phyloP scores from a whole-genome alignment of 2,797 vertebrate species.

The Dryobates pubescens region DNA sequence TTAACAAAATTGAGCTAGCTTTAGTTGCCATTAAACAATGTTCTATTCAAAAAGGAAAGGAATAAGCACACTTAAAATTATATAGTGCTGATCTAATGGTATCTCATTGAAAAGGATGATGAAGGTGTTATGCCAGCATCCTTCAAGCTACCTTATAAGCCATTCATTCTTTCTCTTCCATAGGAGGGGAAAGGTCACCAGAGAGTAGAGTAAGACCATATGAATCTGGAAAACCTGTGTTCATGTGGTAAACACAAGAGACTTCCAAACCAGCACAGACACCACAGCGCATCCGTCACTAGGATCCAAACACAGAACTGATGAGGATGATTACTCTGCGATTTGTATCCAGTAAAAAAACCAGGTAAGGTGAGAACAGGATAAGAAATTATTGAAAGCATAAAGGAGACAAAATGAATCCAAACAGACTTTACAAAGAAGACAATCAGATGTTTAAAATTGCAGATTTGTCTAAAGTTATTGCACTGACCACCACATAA shows the following conservation, averaged over 20 bases:
- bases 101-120: not conserved
- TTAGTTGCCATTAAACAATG: not conserved
- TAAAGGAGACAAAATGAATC: not conserved
- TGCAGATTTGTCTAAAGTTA: not conserved
- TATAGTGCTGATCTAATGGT: not conserved
- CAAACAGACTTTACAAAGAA: not conserved
- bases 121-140: not conserved
- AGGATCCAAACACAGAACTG: not conserved
- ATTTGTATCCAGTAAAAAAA: not conserved
- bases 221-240: not conserved
- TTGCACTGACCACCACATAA: not conserved
- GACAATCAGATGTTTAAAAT: not conserved
- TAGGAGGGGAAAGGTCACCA: not conserved
- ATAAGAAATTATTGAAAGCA: not conserved
- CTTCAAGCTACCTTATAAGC: not conserved
- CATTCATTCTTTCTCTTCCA: not conserved
- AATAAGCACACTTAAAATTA: not conserved
- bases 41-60: not conserved
- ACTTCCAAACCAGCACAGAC: not conserved
- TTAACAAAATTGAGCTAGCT: not conserved
- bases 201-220: not conserved
- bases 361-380: not conserved
- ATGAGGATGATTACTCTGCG: not conserved
- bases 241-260: not conserved
- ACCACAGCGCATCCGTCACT: not conserved